Evolutionary conservation across 2,797 vertebrate species (phyloP).

Genomic region (Prunella strophiata): DNA sequence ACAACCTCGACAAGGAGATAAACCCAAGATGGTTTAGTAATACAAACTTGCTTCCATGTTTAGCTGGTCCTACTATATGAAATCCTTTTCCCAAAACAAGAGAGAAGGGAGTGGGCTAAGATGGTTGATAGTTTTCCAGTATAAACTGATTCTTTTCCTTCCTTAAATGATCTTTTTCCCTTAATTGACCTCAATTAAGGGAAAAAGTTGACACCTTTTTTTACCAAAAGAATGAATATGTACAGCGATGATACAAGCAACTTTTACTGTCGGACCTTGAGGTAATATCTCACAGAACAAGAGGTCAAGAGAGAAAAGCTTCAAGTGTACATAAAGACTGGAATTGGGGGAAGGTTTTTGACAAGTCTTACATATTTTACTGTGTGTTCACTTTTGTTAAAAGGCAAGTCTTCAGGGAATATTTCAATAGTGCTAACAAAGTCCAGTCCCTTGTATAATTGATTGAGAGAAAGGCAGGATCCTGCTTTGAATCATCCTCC

Average conservation of each 20-base stretch:
- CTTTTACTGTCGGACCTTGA: neutral
- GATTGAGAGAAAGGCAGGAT: neutral
- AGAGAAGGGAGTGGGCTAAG: neutral
- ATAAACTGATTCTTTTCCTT: neutral
- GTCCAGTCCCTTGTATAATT: neutral
- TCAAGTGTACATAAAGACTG: neutral
- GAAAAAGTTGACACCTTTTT: neutral
- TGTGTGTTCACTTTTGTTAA: neutral
- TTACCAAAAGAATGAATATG: neutral
- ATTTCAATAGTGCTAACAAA: neutral
- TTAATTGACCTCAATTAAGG: neutral
- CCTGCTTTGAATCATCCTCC: neutral
- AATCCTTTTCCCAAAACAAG: neutral
- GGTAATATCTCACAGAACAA: neutral
- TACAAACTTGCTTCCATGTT: neutral
- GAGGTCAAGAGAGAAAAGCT: neutral
- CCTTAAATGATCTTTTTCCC: neutral
- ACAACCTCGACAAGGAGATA: neutral
- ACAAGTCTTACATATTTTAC: neutral
- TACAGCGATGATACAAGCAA: neutral
- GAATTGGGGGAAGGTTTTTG: neutral
- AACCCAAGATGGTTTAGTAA: neutral
- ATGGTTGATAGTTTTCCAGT: neutral
- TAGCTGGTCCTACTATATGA: neutral
- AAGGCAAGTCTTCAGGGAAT: neutral